These are phyloP conservation scores for Zelleria hepariella DNA, from an alignment of 2,888 invertebrate species.

Conservation along the genomic window DNA sequence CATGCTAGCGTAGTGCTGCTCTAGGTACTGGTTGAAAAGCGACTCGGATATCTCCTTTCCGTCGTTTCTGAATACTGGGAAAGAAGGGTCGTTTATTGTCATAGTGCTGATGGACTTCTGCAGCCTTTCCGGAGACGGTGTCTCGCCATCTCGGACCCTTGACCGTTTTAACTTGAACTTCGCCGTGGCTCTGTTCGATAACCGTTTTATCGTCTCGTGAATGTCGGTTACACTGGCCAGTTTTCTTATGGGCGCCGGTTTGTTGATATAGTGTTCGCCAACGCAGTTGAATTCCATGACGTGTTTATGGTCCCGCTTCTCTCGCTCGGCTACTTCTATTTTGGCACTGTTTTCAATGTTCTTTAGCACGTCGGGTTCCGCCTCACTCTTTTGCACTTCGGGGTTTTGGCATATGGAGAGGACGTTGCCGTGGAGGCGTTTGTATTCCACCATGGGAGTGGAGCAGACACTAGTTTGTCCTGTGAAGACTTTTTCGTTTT, in stretches of 20 bases:
- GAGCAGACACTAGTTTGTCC: slow-evolving; percentile 83
- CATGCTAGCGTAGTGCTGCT: slow-evolving; percentile 74
- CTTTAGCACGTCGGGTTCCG: slow-evolving; percentile 49
- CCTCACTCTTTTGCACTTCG: slow-evolving; percentile 59
- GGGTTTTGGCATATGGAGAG: slow-evolving; percentile 81
- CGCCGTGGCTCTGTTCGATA: slow-evolving; percentile 70
- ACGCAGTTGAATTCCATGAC: slow-evolving; percentile 54
- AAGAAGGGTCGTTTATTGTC: slow-evolving; percentile 84
- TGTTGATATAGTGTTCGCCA: slow-evolving; percentile 63
- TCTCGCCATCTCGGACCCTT: slow-evolving; percentile 37
- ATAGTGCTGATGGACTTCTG: slow-evolving; percentile 65
- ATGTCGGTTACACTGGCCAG: slow-evolving; percentile 75
- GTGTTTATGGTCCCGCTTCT: slow-evolving; percentile 48
- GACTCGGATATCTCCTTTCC: slow-evolving; percentile 81
- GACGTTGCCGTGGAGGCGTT: slow-evolving; percentile 79
- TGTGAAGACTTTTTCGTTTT: slow-evolving; percentile 70
- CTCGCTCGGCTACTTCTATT: slow-evolving; percentile 34
- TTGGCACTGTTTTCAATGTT: slow-evolving; percentile 47
- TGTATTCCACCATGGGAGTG: slow-evolving; percentile 84
- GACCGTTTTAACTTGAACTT: slow-evolving; percentile 62
- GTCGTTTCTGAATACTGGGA: slow-evolving; percentile 82
- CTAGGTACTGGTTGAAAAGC: slow-evolving; percentile 78
- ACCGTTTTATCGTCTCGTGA: slow-evolving; percentile 71
- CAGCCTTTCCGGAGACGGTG: slow-evolving; percentile 38
- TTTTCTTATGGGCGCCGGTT: slow-evolving; percentile 57